These are phyloP conservation scores for Mechanitis mazaeus DNA, from an alignment of 2,888 invertebrate genomes.

Conservation along the genomic window DNA sequence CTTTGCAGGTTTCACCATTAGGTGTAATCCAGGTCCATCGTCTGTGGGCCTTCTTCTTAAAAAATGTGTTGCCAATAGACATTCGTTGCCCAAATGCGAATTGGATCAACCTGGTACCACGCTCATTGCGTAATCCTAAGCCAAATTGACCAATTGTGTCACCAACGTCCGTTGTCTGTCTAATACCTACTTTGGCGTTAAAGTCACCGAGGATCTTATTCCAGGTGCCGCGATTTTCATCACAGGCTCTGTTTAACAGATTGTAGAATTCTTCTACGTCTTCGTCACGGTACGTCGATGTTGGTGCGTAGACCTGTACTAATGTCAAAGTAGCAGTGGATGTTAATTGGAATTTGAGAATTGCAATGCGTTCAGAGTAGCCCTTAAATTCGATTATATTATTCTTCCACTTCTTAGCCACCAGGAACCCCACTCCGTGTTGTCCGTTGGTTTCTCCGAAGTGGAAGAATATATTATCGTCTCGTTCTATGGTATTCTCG, in stretches of 20 bases:
- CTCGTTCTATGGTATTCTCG: background rate
- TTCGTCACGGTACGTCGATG: conserved; percentile 10
- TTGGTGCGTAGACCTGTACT: conserved; percentile 15
- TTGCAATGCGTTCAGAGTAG: conserved; percentile 17
- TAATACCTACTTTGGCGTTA: conserved; percentile 4
- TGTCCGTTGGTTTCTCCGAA: conserved; percentile 11
- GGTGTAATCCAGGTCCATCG: conserved; percentile 24
- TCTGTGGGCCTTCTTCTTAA: conserved; percentile 19
- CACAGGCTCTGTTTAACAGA: conserved; percentile 12
- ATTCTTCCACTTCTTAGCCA: conserved; percentile 17
- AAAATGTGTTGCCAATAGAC: conserved; percentile 18
- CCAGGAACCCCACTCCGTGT: conserved; percentile 21
- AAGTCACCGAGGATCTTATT: conserved; percentile 10
- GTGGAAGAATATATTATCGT: conserved; percentile 5
- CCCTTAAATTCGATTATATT: conserved; percentile 19
- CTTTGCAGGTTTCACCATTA: conserved; percentile 14
- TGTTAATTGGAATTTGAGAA: conserved; percentile 9
- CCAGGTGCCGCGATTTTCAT: conserved; percentile 17
- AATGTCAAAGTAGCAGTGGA: conserved; percentile 9
- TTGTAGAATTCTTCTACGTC: conserved; percentile 20
- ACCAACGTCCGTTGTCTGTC: background rate
- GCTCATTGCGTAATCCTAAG: no score
- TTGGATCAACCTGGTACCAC: no score
- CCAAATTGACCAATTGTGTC: no score
- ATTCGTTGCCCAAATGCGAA: conserved; percentile 20